Conservation (phyloP, 2,797 vertebrate genomes). For the Tragelaphus oryx region DNA sequence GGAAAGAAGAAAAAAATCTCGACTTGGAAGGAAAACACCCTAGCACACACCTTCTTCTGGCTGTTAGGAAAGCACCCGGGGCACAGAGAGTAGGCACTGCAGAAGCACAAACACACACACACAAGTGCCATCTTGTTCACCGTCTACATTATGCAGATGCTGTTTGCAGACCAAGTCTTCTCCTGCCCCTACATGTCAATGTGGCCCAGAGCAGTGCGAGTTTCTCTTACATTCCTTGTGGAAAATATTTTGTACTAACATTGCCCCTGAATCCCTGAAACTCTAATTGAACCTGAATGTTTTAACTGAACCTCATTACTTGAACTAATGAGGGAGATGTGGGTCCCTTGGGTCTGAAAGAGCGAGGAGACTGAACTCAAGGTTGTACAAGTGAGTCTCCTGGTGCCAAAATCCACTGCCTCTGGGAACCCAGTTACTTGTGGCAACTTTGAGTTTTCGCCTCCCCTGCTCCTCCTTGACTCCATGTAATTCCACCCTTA, state of each 20-base stretch:
- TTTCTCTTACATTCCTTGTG: constrained; percentile 42
- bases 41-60: neutral
- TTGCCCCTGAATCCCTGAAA: constrained; percentile 41
- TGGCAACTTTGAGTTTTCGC: constrained; percentile 34
- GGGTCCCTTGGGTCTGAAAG: constrained; percentile 35
- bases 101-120: neutral
- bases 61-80: constrained; percentile 46
- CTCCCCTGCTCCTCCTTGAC: neutral
- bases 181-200: constrained; percentile 46
- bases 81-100: neutral
- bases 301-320: constrained; percentile 66
- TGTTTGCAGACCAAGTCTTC: constrained; percentile 39
- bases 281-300: constrained; percentile 50
- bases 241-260: constrained; percentile 57
- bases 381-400: constrained; percentile 23
- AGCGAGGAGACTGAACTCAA: constrained; percentile 19
- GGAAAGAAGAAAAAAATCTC: constrained; percentile 20
- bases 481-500: neutral
- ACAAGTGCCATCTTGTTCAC: constrained; percentile 56
- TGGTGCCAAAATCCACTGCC: constrained; percentile 31
- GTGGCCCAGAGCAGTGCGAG: neutral
- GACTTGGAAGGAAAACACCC: constrained; percentile 44
- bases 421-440: constrained; percentile 49
- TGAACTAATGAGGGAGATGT: constrained; percentile 21
- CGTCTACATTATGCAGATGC: neutral